phyloP scores from a whole-genome alignment of 2,888 invertebrate genomes.

The Leptopilina myrica region DNA sequence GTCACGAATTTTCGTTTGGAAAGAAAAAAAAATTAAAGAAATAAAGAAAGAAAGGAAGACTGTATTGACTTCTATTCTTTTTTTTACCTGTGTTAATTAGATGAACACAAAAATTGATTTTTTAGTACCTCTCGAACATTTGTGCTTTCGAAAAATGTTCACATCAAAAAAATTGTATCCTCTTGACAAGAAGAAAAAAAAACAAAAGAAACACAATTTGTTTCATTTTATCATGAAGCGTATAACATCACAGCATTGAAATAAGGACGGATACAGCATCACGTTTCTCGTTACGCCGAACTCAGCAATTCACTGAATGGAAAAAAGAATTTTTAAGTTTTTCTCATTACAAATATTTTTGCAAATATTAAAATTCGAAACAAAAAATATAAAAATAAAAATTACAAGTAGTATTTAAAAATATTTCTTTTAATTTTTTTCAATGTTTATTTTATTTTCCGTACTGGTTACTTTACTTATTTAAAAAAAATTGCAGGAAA shows the following conservation, averaged over 20 bases:
- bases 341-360: no score
- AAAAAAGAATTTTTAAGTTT: conserved; percentile 20
- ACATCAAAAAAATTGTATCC: background rate
- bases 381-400: no score
- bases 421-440: no score
- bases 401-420: no score
- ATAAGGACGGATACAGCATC: conserved; percentile 68
- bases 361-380: no score
- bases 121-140: conserved; percentile 9
- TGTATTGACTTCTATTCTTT: conserved; percentile 9
- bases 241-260: conserved; percentile 73
- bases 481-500: background rate
- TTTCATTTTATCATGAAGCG: conserved; percentile 56
- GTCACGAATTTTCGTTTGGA: conserved; percentile 21
- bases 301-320: conserved; percentile 75
- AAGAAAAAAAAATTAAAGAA: background rate
- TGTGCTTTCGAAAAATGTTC: conserved; percentile 7
- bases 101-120: conserved; percentile 9
- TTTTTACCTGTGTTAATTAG: background rate
- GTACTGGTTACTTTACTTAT: background rate
- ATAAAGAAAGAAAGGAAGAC: conserved; percentile 21
- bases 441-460: no score
- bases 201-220: conserved; percentile 46
- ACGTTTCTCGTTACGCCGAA: conserved; percentile 72
- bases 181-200: conserved; percentile 24